Evolutionary conservation across 2,888 invertebrate species (phyloP), one percentile per base, ranked within the genome.

Genomic region (Cerceris ruficornis): DNA sequence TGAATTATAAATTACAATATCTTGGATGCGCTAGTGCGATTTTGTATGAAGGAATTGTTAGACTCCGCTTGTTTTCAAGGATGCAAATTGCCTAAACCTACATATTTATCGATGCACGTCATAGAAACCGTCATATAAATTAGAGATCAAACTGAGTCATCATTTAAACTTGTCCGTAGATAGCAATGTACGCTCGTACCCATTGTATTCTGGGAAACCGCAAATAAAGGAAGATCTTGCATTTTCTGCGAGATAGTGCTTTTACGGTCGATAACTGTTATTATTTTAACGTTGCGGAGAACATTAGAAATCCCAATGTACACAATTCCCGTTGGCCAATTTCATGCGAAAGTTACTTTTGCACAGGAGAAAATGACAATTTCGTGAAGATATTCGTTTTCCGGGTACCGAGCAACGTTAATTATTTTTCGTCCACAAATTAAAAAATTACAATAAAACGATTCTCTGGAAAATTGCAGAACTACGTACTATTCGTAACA

Each of bases 201-300:
- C 50, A 15, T 60, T 54, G 17, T 39, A 5, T 15, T 13, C 55
- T 15, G n/a, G n/a, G 15, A 54, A 71, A 57, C 59, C 50, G 59
- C 78, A 64, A 78, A 77, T 67, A 71, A 28, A 64, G 50, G 39
- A 49, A 54, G 14, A 52, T 62, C 28, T 52, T 15, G 15, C 9
- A 46, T 54, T 15, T 54, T 62, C 54, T 15, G 4, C 8, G 14
- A 15, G 57, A 9, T 39, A 66, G 55, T 46, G 6, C 14, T 17
- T 52, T 52, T 52, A 78, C 46, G 41, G 7, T 13, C 8, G 15
- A 11, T 13, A 13, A 13, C 13, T 28, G 50, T 7, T 11, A 41
- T 41, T 50, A n/a, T 46, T 14, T 49, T 46, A 46, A 7, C 11
- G 46, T 8, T 6, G 42, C 15, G 13, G n/a, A 46, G 50, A 58